Conservation (phyloP, 2,888 invertebrate species). For the Desoria tigrina region DNA sequence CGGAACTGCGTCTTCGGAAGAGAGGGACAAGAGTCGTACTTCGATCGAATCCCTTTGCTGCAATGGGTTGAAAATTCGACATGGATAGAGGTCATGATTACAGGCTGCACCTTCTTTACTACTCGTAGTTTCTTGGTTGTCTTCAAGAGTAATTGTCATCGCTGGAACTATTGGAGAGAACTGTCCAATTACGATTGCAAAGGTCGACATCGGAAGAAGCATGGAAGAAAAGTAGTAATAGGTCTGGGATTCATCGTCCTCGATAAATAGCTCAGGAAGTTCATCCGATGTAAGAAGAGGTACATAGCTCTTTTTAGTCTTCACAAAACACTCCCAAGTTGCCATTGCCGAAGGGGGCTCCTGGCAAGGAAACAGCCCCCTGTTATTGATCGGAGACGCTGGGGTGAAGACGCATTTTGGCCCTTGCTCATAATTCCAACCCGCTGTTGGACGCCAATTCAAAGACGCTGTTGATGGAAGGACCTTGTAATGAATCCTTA, state of each 20-base stretch:
- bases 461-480: conserved; percentile 41
- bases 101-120: not conserved
- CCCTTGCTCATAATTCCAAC: conserved; percentile 8
- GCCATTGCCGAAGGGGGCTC: conserved; percentile 58
- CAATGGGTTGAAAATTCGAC: no score
- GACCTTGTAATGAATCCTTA: conserved; percentile 53
- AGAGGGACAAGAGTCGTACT: no score
- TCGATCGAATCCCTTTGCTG: no score
- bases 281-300: conserved; percentile 37
- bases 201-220: conserved; percentile 57
- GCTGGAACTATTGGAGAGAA: no score
- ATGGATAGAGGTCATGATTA: not conserved
- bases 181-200: conserved; percentile 57
- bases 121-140: not conserved
- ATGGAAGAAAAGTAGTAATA: conserved; percentile 54
- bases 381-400: conserved; percentile 58
- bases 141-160: no score
- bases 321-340: conserved; percentile 57
- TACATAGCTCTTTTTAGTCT: conserved; percentile 18
- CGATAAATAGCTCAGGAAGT: conserved; percentile 16
- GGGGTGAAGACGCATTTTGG: conserved; percentile 56
- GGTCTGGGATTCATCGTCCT: not conserved
- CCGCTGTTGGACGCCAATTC: conserved; percentile 47
- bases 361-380: conserved; percentile 59
- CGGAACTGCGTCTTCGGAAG: no score